Evolutionary conservation across 2,888 invertebrate genomes (phyloP), one percentile per base, ranked within the genome.

Genomic region (Drymonia ruficornis): DNA sequence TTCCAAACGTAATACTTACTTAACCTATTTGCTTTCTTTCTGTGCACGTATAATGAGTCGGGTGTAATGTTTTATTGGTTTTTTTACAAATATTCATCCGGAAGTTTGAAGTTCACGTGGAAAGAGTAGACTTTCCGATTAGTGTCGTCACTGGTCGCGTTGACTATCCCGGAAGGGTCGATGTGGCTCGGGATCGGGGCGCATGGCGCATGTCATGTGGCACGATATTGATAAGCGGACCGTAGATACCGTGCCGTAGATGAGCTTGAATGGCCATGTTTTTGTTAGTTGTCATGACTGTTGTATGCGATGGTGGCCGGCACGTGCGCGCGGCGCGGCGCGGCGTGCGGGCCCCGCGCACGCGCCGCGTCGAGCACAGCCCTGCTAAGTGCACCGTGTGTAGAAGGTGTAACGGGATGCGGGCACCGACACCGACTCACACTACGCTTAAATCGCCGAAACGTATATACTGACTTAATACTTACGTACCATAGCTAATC

Each of bases 371-470:
- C 18, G 52, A 50, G 9, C 43, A 12, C n/a, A 9, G 43, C 43
- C 43, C n/a, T 9, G 13, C 13, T 13, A 18, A 43, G 43, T 19
- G 19, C 12, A 43, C 11, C 12, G 19, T 19, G 43, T 19, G 43
- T 18, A 12, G 11, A 15, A 4, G 19, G 43, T 43, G 11, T 31
- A 49, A 52, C 61, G 56, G 42, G 51, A 51, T 63, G 63, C 62
- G n/a, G 7, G 42, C 16, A 12, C 43, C 12, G 38, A 3, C 28
- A 15, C 46, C 2, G 1, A 31, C 31, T 9, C 28, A 28, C 28
- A 28, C 28, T 5, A 28, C 28, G 28, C 28, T 31, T 31, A 31
- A 3, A 12, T 31, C 31, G 31, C 31, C 1, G 0, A 12, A 31
- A 11, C 8, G n/a, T 2, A 28, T 7, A 28, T 28, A 28, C 8